Percentiles rank a stretch among this genome's conserved stretches.
Evolutionary conservation across 2,797 vertebrate species (phyloP).

Genomic region (Muraenolepis orangiensis): DNA sequence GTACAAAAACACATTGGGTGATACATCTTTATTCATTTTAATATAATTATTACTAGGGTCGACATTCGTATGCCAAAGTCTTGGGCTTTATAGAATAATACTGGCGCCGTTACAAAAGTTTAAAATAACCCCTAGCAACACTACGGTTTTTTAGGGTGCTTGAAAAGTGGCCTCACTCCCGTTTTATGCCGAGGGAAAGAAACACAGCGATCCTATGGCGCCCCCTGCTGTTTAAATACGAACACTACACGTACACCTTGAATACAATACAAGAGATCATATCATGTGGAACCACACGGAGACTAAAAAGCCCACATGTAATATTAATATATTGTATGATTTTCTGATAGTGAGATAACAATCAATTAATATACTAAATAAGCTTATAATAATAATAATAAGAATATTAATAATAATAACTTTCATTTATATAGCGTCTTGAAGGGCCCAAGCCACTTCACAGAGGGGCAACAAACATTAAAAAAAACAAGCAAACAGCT

Average conservation of each 20-base stretch:
- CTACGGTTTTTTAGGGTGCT: background rate
- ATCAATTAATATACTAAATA: too few relatives aligned
- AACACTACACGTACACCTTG: conserved; percentile 14
- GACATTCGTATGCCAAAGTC: background rate
- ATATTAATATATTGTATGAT: background rate
- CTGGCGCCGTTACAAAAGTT: too few relatives aligned
- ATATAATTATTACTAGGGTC: background rate
- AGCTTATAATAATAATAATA: too few relatives aligned
- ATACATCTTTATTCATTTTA: background rate
- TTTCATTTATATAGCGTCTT: too few relatives aligned
- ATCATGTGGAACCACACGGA: background rate
- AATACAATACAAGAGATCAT: background rate
- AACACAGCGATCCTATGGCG: conserved; percentile 16
- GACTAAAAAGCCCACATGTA: background rate
- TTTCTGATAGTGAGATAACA: background rate
- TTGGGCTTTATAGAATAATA: background rate
- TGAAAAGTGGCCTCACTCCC: background rate
- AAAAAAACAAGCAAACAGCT: too few relatives aligned
- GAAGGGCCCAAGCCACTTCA: too few relatives aligned
- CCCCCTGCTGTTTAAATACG: conserved; percentile 42
- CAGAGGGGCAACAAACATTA: too few relatives aligned
- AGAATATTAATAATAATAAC: too few relatives aligned
- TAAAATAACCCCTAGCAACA: background rate
- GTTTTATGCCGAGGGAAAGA: background rate
- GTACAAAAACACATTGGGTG: background rate